Evolutionary conservation across 2,888 invertebrate genomes (phyloP), one percentile per base, ranked within the genome.

Genomic region (Chrysomela aeneicollis): DNA sequence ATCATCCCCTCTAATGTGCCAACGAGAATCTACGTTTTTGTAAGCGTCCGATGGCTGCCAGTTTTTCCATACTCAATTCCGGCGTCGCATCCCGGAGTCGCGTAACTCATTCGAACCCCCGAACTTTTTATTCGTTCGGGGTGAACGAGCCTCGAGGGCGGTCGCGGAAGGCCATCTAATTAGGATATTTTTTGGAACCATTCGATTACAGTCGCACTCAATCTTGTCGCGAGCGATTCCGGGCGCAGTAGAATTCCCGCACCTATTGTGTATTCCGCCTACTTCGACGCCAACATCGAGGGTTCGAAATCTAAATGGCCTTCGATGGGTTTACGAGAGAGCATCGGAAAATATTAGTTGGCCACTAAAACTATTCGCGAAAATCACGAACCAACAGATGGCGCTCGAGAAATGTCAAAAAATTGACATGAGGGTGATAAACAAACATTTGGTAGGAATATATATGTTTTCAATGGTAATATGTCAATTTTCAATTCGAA

Each of bases 181-280:
- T 77, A 76, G 73, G 76, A 74, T 76, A 74, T 72, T 74, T 74
- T 72, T 72, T 42, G 71, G 71, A 68, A 70, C 73, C 76, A 76
- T 78, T 76, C 77, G 78, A 78, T 78, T 78, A 78, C 77, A 76
- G 75, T 76, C 73, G 71, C 71, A 65, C 61, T 67, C 68, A 72
- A 73, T 74, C 75, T 62, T 50, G 66, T 57, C 59, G 55, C 32
- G 64, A 63, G 65, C 61, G 62, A 61, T 60, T 59, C 54, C 55
- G 63, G 57, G 55, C 15, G 42, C 2, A 42, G 3, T 2, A 18
- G 66, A 67, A 77, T 75, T 74, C 75, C 62, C 75, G 77, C 6
- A 26, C 26, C 26, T 81, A 79, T 81, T 80, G 80, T 78, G 79
- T 79, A 80, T 79, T 80, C 80, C 79, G 80, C 81, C 80, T 79